phyloP scores from a whole-genome alignment of 2,113 vertebrate genomes.

The Chloropsis cyanopogon region DNA sequence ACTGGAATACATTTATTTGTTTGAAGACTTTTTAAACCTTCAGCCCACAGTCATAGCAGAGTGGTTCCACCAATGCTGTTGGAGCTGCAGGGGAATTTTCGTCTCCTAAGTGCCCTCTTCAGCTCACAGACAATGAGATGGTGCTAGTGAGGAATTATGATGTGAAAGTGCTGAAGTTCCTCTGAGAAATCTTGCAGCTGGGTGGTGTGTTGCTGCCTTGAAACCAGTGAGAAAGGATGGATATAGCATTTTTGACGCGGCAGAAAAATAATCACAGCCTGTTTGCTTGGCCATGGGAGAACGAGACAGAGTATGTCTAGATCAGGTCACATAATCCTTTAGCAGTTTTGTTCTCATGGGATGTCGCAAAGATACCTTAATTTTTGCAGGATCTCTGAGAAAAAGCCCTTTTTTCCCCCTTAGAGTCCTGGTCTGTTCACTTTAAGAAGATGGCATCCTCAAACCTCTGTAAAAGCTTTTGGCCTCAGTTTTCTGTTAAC shows the following conservation, averaged over 20 bases:
- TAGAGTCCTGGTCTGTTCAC: not conserved
- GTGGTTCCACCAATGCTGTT: not conserved
- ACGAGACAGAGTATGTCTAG: not conserved
- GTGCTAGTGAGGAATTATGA: not conserved
- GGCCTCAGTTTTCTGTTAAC: not conserved
- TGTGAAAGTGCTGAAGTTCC: not conserved
- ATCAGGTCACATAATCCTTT: not conserved
- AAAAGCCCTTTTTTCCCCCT: rapidly evolving
- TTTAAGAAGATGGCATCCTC: not conserved
- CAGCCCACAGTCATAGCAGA: not conserved
- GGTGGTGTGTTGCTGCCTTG: not conserved
- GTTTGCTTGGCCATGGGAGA: not conserved
- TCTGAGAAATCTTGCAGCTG: not conserved
- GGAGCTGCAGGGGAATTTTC: not conserved
- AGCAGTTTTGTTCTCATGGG: not conserved
- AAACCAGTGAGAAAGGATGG: not conserved
- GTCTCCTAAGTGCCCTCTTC: not conserved
- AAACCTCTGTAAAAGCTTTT: not conserved
- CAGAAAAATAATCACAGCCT: not conserved
- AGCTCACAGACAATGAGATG: not conserved
- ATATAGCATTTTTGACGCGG: not conserved
- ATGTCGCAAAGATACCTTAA: not conserved
- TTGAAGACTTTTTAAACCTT: not conserved
- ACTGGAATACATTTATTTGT: not conserved
- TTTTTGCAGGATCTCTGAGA: not conserved